Evolutionary conservation across 1,140 invertebrate species (phyloP).

Genomic region (Apis cerana): DNA sequence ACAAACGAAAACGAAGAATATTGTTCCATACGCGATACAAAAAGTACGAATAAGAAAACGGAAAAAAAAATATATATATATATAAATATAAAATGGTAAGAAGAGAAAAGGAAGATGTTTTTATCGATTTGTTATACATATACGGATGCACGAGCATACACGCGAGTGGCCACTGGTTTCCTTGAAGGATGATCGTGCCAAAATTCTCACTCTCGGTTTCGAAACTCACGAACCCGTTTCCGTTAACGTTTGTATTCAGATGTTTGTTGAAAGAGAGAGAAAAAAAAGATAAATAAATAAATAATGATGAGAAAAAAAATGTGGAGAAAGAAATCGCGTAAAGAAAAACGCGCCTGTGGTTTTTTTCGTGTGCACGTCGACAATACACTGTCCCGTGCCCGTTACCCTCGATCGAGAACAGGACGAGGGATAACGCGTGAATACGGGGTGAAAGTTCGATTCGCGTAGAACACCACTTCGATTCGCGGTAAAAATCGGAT

Average conservation of each 20-base stretch:
- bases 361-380: slow-evolving; percentile 56
- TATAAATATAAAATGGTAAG: not conserved
- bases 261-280: slow-evolving; percentile 45
- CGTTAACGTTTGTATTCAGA: slow-evolving; percentile 59
- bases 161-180: slow-evolving; percentile 69
- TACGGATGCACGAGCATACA: slow-evolving; percentile 58
- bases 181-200: slow-evolving; percentile 73
- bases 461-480: slow-evolving; percentile 27
- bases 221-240: slow-evolving; percentile 38
- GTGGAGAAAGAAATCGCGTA: too few species aligned
- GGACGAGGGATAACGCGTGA: not conserved
- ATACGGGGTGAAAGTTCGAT: slow-evolving; percentile 19
- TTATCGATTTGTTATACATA: slow-evolving; percentile 73
- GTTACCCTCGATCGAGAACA: not conserved
- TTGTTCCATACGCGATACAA: slow-evolving; percentile 19
- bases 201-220: slow-evolving; percentile 73
- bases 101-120: slow-evolving; percentile 23
- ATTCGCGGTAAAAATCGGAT: slow-evolving; percentile 46
- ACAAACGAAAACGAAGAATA: not conserved
- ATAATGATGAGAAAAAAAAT: too few species aligned
- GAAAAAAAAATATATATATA: not conserved
- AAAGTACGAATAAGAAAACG: not conserved
- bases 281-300: not conserved
- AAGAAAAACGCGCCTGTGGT: slow-evolving; percentile 7
- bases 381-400: slow-evolving; percentile 52